Conservation (phyloP, 2,888 invertebrate species). For the Auanema sp. region DNA sequence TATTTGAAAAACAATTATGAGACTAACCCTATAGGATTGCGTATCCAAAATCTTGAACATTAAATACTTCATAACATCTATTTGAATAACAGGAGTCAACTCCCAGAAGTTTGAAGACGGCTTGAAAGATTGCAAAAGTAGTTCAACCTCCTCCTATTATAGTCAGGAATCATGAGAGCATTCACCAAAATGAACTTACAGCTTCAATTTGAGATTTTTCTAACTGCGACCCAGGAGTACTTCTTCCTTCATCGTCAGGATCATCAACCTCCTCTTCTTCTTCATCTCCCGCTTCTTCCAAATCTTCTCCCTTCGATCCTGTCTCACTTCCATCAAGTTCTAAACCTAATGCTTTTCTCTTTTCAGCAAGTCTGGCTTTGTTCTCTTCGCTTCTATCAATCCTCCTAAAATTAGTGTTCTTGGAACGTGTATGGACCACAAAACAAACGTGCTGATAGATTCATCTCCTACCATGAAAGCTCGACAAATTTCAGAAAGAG, state of each 20-base stretch:
- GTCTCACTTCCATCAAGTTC: background rate
- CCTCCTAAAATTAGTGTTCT: background rate
- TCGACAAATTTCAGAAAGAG: constrained; percentile 16
- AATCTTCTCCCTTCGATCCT: background rate
- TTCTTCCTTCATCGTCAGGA: constrained; percentile 3
- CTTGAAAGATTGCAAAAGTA: constrained; percentile 9
- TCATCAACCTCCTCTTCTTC: constrained; percentile 2
- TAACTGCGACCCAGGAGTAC: background rate
- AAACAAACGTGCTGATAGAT: too few relatives aligned
- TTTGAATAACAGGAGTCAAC: constrained; percentile 8
- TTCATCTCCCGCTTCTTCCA: constrained; percentile 7
- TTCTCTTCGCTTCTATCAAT: background rate
- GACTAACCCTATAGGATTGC: constrained; percentile 12
- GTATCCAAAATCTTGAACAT: constrained; percentile 10
- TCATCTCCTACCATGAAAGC: constrained; percentile 15
- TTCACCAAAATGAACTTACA: background rate
- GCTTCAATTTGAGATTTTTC: background rate
- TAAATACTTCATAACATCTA: constrained; percentile 12
- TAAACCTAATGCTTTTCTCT: constrained; percentile 1
- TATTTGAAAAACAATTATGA: background rate
- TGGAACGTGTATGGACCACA: background rate
- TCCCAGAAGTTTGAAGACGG: constrained; percentile 15
- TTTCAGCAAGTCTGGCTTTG: background rate
- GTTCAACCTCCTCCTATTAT: constrained; percentile 9
- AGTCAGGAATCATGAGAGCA: background rate